These are phyloP conservation scores for Hoplostethus atlanticus DNA, from an alignment of 2,797 vertebrate species.

Conservation along the genomic window DNA sequence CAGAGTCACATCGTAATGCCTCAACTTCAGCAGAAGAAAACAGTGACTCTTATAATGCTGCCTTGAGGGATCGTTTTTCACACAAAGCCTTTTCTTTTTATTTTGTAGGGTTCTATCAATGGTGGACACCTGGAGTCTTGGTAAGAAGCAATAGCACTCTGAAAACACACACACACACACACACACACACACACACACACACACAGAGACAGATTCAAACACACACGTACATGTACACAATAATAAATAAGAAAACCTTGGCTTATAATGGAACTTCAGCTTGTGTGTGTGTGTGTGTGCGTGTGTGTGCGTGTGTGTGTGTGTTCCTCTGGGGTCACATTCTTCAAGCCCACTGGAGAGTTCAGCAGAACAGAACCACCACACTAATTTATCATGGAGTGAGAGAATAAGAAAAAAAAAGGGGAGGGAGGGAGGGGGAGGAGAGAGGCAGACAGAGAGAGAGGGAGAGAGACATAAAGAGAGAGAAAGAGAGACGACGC, in stretches of 20 bases:
- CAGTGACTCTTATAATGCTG: slow-evolving; percentile 46
- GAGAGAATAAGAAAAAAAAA: slow-evolving; percentile 16
- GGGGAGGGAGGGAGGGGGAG: background rate
- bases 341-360: slow-evolving; percentile 59
- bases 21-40: slow-evolving; percentile 23
- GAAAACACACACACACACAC: slow-evolving; percentile 10
- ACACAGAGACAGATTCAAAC: slow-evolving; percentile 1
- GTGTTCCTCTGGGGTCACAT: slow-evolving; percentile 51
- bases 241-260: slow-evolving; percentile 42
- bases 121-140: slow-evolving; percentile 87
- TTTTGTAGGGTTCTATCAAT: slow-evolving; percentile 90
- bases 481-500: background rate
- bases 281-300: background rate
- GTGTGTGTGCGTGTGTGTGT: slow-evolving; percentile 13
- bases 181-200: background rate
- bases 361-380: slow-evolving; percentile 54
- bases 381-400: slow-evolving; percentile 63
- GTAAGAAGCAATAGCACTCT: slow-evolving; percentile 79
- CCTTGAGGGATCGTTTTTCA: slow-evolving; percentile 62
- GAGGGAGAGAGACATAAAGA: background rate
- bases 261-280: slow-evolving; percentile 22
- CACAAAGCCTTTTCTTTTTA: slow-evolving; percentile 48
- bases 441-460: background rate
- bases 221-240: slow-evolving; percentile 16
- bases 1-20: slow-evolving; percentile 17